Evolutionary conservation across 2,888 invertebrate genomes (phyloP), one percentile per base, ranked within the genome.

Genomic region (Acanthoscelides obtectus): DNA sequence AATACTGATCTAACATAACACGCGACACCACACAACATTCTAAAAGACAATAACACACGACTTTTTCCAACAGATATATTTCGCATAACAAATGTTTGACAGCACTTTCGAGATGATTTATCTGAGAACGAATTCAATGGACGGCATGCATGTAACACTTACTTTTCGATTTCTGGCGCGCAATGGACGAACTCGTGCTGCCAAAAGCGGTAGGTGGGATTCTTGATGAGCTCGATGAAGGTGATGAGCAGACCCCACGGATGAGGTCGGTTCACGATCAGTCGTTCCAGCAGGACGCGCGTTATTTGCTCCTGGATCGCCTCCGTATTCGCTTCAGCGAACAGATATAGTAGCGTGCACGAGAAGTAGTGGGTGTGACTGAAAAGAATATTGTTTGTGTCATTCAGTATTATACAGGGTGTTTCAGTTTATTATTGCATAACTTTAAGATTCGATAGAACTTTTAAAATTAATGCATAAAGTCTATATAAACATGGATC

Each of bases 291-390:
- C 71, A 99, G 88, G 79, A 99, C 99, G 81, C 98, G 88, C 0
- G 98, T 98, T 70, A 99, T 98, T 85, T 99, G 99, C 86, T 99
- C 99, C 85, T 99, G 99, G 74, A 99, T 97, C 5, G 97, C 96
- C 86, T 98, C 97, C 0, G 96, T 94, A 83, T 98, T 98, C 6
- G 98, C 98, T 85, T 99, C 98, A 68, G 96, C 96, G 87, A 99
- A 99, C 79, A 99, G 88, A 86, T 99, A 98, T 75, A 99, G 88
- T 70, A 99, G 90, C 64, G 97, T 96, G 85, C 99, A 98, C 82
- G 98, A 98, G 88, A 99, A 99, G 88, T 99, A 99, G 87, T 99
- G 99, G 21, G 99, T 99, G 87, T 99, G 99, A 83, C 97, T 45
- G 45, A 3, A 45, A 45, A 25, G 25, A 25, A 6, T 3, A 25